A percentile compares a stretch with the other conserved stretches of the same genome.
These are phyloP conservation scores for Phrynocephalus vlangalii DNA, from an alignment of 2,797 vertebrate species.

Conservation along the genomic window DNA sequence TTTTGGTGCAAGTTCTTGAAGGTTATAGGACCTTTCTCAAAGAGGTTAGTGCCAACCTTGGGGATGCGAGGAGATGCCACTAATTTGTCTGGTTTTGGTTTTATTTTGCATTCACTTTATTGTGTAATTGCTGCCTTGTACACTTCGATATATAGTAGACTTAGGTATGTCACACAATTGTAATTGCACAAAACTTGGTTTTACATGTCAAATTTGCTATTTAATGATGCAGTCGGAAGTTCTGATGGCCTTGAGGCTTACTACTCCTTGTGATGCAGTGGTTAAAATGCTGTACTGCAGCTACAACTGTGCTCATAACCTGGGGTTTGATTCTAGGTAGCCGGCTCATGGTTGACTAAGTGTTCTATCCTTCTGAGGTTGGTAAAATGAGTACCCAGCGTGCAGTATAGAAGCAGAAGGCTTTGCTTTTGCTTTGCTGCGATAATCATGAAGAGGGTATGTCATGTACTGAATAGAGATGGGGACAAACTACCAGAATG, in stretches of 20 bases:
- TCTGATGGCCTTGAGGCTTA: not conserved
- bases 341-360: too few relatives aligned
- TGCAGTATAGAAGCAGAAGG: too few relatives aligned
- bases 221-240: not conserved
- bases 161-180: too few relatives aligned
- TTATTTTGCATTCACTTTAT: not conserved
- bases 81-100: too few relatives aligned
- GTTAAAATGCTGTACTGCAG: too few relatives aligned
- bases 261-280: not conserved
- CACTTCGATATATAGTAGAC: not conserved
- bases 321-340: too few relatives aligned
- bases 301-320: too few relatives aligned
- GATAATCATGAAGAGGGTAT: not conserved
- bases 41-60: slow-evolving; percentile 60
- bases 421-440: too few relatives aligned
- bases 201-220: not conserved
- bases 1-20: slow-evolving; percentile 31
- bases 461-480: too few relatives aligned
- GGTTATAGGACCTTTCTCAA: slow-evolving; percentile 25
- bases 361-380: too few relatives aligned
- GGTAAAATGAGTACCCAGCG: too few relatives aligned
- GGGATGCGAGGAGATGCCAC: not conserved
- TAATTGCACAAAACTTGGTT: not conserved
- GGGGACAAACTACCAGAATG: too few relatives aligned
- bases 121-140: not conserved